These are phyloP conservation scores for Brachyopa scutellaris DNA, from an alignment of 2,888 invertebrate genomes.

Conservation along the genomic window DNA sequence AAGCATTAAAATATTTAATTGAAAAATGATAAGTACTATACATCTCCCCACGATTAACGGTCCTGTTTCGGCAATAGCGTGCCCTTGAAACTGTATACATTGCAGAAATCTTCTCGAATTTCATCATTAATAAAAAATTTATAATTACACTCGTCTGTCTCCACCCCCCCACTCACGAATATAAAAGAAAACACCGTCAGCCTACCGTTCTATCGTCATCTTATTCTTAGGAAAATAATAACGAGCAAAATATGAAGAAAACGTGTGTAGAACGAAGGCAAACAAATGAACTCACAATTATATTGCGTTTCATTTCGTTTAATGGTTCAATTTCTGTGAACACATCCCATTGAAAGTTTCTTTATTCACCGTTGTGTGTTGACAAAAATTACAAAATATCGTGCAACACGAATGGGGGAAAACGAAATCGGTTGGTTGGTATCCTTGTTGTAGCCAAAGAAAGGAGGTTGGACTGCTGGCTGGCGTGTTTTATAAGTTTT, in stretches of 20 bases:
- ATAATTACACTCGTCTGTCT: constrained; percentile 2
- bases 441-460: no score
- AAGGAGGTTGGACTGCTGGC: no score
- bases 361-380: constrained; percentile 8
- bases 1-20: constrained; percentile 37
- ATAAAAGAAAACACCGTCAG: neutral
- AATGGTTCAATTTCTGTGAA: constrained; percentile 58
- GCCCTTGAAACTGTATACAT: constrained; percentile 23
- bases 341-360: constrained; percentile 48
- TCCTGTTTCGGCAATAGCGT: neutral
- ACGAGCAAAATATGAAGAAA: constrained; percentile 23
- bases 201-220: neutral
- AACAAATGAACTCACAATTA: neutral
- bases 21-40: constrained; percentile 44
- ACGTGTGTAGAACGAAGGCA: constrained; percentile 23
- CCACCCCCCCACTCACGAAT: neutral
- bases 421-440: no score
- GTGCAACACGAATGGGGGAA: constrained; percentile 71
- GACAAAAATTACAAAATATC: constrained; percentile 67
- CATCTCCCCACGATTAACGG: neutral
- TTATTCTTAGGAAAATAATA: neutral
- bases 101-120: constrained; percentile 30
- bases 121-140: constrained; percentile 45
- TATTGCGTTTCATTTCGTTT: constrained; percentile 57
- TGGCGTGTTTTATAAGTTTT: constrained; percentile 57